Evolutionary conservation across 2,888 invertebrate genomes (phyloP).

Genomic region (Liposcelis brunnea): DNA sequence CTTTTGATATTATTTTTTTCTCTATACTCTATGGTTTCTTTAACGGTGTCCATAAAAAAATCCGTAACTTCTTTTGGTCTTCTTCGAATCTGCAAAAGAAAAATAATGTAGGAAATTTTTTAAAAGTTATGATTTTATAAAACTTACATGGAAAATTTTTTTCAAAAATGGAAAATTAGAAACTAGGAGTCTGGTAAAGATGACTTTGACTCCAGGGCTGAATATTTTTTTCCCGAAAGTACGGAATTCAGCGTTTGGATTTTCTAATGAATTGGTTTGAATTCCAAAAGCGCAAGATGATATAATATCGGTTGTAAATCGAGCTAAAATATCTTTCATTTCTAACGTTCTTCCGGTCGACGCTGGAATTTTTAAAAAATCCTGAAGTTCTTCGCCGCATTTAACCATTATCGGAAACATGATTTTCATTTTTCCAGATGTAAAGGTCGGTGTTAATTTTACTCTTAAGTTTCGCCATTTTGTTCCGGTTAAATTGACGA

Average conservation of each 20-base stretch:
- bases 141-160: too few species aligned
- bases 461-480: slow-evolving; percentile 22
- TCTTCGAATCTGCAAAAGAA: neutral
- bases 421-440: slow-evolving; percentile 21
- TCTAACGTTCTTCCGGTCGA: too few species aligned
- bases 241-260: slow-evolving; percentile 14
- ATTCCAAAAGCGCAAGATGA: slow-evolving; percentile 19
- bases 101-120: too few species aligned
- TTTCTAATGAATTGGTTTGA: slow-evolving; percentile 16
- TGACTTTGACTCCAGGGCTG: slow-evolving; percentile 12
- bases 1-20: slow-evolving; percentile 17
- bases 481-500: slow-evolving; percentile 15
- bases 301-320: slow-evolving; percentile 19
- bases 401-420: slow-evolving; percentile 12
- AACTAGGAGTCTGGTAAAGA: too few species aligned
- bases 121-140: too few species aligned
- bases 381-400: too few species aligned
- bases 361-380: too few species aligned
- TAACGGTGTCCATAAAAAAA: slow-evolving; percentile 20
- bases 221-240: slow-evolving; percentile 14
- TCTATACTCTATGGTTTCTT: slow-evolving; percentile 19
- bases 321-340: slow-evolving; percentile 14
- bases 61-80: slow-evolving; percentile 10
- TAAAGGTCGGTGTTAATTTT: slow-evolving; percentile 21
- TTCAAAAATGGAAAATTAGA: too few species aligned